These are phyloP conservation scores for Pristionchus mayeri DNA, from an alignment of 2,888 invertebrate species.

Conservation along the genomic window DNA sequence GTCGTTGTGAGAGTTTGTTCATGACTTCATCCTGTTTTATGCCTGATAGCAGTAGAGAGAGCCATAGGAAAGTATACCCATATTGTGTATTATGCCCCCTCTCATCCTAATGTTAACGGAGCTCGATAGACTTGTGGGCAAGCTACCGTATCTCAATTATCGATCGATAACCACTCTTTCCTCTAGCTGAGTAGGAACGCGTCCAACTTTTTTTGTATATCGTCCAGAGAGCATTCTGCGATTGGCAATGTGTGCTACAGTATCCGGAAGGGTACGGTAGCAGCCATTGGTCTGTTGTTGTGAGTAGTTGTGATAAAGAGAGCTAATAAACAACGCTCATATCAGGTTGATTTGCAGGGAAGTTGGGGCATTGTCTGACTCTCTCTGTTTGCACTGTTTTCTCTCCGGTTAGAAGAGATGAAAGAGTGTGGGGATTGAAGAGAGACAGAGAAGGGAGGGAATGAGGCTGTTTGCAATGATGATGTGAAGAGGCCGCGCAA, in stretches of 20 bases:
- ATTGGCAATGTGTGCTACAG: background rate
- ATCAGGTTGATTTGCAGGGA: background rate
- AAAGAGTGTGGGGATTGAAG: no score
- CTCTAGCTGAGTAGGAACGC: conserved; percentile 37
- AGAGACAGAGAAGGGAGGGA: background rate
- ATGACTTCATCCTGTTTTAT: conserved; percentile 28
- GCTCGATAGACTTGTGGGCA: conserved; percentile 9
- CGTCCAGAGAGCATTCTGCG: conserved; percentile 27
- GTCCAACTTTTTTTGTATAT: conserved; percentile 27
- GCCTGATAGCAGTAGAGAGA: conserved; percentile 18
- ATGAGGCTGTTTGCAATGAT: background rate
- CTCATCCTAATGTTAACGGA: background rate
- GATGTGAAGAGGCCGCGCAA: background rate
- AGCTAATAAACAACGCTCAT: conserved; percentile 14
- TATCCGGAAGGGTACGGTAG: background rate
- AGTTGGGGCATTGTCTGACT: no score
- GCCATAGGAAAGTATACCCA: conserved; percentile 9
- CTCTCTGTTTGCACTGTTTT: no score
- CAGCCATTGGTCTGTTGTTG: background rate
- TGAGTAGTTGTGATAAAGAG: conserved; percentile 32
- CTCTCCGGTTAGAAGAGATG: no score
- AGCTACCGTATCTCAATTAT: conserved; percentile 12
- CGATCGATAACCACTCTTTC: conserved; percentile 19
- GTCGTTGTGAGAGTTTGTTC: conserved; percentile 4
- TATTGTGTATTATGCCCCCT: conserved; percentile 36